Conservation (phyloP, 2,113 vertebrate genomes). For the Alethe diademata region DNA sequence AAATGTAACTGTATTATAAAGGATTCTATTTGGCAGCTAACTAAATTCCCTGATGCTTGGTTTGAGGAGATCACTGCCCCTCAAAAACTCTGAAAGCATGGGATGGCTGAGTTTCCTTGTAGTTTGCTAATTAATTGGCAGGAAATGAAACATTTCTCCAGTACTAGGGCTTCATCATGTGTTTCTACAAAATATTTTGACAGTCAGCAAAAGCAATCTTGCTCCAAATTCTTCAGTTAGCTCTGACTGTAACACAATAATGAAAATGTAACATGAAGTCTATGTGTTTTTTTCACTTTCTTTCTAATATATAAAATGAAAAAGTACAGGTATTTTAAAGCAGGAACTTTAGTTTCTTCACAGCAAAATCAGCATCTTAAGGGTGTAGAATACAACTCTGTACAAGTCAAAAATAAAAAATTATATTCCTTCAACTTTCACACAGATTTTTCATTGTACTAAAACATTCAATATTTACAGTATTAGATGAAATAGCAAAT, state of each 20-base stretch:
- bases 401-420: neutral
- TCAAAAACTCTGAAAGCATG: neutral
- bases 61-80: neutral
- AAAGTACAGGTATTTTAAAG: neutral
- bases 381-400: neutral
- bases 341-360: neutral
- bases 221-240: neutral
- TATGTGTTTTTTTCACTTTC: neutral
- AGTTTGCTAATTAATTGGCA: neutral
- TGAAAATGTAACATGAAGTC: neutral
- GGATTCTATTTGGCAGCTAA: neutral
- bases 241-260: neutral
- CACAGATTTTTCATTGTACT: neutral
- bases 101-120: neutral
- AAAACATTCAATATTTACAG: accelerated
- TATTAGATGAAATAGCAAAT: neutral
- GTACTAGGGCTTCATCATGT: neutral
- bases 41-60: neutral
- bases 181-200: neutral
- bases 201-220: neutral
- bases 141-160: neutral
- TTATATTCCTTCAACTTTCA: neutral
- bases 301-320: neutral
- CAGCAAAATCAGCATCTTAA: neutral
- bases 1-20: neutral